Base-by-base conservation (phyloP, 2,797 vertebrate species). In the Sus cebifrons region DNA sequence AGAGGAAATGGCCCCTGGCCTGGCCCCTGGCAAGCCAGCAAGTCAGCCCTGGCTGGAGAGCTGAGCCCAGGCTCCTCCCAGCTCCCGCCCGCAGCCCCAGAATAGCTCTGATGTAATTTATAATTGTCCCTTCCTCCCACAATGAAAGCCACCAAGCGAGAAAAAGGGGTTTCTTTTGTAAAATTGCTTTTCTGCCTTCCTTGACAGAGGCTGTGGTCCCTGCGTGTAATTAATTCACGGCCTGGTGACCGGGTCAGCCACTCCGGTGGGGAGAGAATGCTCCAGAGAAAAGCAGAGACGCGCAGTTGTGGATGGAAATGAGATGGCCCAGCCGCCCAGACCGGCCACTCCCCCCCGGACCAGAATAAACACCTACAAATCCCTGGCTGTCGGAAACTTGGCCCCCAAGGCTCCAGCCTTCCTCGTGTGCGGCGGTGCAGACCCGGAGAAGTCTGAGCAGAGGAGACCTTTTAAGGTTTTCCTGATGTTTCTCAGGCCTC, bases 391-490 rank as follows among this genome's bases (percentile, higher is more conserved):
- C 4, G 36, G 16, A 64, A 32, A 18, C 3, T 0, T 0, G 32
- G 49, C 64, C 79, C 25, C 20, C 3, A 0, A 17, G 77, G 32
- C 9, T 3, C 11, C 15, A 0, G 9, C 20, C 81, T 25, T 20
- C 73, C 4, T 32, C 21, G 16, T 0, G 32, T 0, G 0, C 6
- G 0, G 20, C 4, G 7, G 81, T 0, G 0, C 40, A 8, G 60
- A 82, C 89, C 78, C 58, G 6, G 12, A 23, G 5, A 60, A 64
- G 27, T 17, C 29, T 0, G 16, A n/a, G 21, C 12, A 3, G 20
- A 49, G 17, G 67, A 64, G 60, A 13, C 21, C n/a, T 64, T 86
- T 64, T 9, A 29, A 29, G 60, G 56, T 49, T n/a, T 32, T 1
- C 2, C 17, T 0, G 0, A 5, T 77, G 62, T 68, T 29, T 65